A percentile compares a stretch with the other conserved stretches of the same genome.
These are phyloP conservation scores for Cherax destructor DNA, from an alignment of 1,140 invertebrate genomes.

Conservation along the genomic window DNA sequence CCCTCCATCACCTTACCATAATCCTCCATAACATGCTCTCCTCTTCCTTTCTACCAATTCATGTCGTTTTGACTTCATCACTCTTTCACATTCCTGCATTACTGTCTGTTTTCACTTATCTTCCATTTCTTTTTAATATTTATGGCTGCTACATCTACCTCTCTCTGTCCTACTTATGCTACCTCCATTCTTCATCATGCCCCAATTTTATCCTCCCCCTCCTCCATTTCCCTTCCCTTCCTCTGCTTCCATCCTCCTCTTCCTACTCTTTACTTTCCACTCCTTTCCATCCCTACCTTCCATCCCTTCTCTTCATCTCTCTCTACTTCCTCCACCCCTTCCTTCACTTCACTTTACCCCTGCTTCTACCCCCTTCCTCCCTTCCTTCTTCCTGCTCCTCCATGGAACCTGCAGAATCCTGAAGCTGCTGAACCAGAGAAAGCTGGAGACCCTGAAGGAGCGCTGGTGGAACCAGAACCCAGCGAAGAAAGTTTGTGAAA, in stretches of 20 bases:
- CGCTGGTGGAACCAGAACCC: constrained; percentile 96
- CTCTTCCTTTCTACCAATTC: no score
- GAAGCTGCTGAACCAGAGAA: constrained; percentile 92
- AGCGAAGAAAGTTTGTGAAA: constrained; percentile 86
- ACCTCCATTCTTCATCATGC: neutral
- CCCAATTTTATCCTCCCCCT: neutral
- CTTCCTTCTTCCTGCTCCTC: neutral
- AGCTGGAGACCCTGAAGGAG: constrained; percentile 94
- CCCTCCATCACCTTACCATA: no score
- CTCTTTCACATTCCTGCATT: no score
- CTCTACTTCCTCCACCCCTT: neutral
- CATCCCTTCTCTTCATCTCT: neutral
- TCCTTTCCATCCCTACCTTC: neutral
- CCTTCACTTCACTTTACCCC: neutral
- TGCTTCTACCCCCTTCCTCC: neutral
- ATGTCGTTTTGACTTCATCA: no score
- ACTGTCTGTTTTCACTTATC: no score
- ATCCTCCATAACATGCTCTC: no score
- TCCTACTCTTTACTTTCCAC: neutral
- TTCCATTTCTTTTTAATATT: no score
- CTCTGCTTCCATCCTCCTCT: neutral
- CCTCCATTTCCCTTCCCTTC: neutral
- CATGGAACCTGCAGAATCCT: constrained; percentile 84
- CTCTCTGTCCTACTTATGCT: neutral
- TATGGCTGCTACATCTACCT: neutral